phyloP scores from a whole-genome alignment of 2,797 vertebrate species.

The Sebastes iracundus region DNA sequence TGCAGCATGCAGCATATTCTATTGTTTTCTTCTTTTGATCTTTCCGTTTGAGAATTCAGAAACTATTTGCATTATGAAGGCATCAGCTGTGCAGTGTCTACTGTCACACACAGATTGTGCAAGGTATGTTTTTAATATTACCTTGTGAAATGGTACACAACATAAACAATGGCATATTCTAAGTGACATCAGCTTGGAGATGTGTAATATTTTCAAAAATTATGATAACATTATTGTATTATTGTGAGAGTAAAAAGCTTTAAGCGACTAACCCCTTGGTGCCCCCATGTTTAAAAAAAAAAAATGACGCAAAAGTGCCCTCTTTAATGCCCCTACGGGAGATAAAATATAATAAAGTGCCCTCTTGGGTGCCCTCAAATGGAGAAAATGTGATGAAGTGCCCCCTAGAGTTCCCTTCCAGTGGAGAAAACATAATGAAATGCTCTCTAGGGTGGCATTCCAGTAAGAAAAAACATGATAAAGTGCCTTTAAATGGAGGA shows the following conservation, averaged over 20 bases:
- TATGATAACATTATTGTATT: neutral
- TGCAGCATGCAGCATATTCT: conserved; percentile 9
- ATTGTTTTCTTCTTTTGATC: neutral
- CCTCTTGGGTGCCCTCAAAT: too few relatives aligned
- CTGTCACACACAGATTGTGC: neutral
- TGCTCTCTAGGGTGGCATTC: too few relatives aligned
- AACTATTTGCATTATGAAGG: neutral
- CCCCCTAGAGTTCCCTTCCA: too few relatives aligned
- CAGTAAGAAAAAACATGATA: too few relatives aligned
- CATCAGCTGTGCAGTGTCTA: neutral
- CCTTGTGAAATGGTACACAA: neutral
- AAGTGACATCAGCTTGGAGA: neutral
- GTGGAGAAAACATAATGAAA: too few relatives aligned
- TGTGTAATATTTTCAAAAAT: neutral
- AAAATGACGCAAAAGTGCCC: too few relatives aligned
- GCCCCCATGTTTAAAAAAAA: too few relatives aligned
- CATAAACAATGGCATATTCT: neutral
- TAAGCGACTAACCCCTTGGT: neutral
- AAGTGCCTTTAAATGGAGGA: too few relatives aligned
- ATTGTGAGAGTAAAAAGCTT: neutral
- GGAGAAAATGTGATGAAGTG: too few relatives aligned
- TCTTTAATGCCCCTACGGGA: too few relatives aligned
- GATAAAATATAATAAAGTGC: too few relatives aligned
- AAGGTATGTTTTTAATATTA: neutral
- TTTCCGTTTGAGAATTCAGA: conserved; percentile 6